Evolutionary conservation across 2,888 invertebrate genomes (phyloP).

Genomic region (Pasiphila rectangulata): DNA sequence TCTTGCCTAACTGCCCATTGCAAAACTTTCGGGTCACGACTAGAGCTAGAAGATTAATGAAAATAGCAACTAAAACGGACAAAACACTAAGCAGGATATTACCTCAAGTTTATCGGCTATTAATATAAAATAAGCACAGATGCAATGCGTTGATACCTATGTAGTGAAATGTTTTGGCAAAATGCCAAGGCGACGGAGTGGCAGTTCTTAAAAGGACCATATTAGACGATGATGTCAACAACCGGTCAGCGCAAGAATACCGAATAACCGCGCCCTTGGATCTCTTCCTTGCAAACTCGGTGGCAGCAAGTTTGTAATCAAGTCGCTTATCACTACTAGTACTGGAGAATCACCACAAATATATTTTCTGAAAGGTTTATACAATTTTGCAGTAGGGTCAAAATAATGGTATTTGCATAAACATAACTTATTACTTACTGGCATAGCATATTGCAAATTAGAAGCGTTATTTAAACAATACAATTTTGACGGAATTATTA

Average conservation of each 20-base stretch:
- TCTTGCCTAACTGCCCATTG: slow-evolving; percentile 39
- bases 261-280: slow-evolving; percentile 26
- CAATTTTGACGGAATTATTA: slow-evolving; percentile 22
- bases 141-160: neutral
- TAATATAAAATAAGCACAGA: neutral
- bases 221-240: slow-evolving; percentile 27
- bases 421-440: neutral
- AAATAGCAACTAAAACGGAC: slow-evolving; percentile 19
- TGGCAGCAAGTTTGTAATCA: slow-evolving; percentile 2
- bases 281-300: slow-evolving; percentile 13
- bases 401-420: too few species aligned
- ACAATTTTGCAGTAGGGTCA: too few species aligned
- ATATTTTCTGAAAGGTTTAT: too few species aligned
- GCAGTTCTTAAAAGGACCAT: slow-evolving; percentile 12
- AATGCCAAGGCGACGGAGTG: slow-evolving; percentile 27
- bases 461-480: slow-evolving; percentile 10
- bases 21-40: slow-evolving; percentile 35
- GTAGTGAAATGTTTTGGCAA: slow-evolving; percentile 7
- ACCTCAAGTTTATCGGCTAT: slow-evolving; percentile 6
- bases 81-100: slow-evolving; percentile 12
- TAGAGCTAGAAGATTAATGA: slow-evolving; percentile 24
- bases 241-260: slow-evolving; percentile 20
- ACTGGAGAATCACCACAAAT: too few species aligned
- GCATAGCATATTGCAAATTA: neutral
- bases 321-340: too few species aligned